These are phyloP conservation scores for Eilema sororculum DNA, from an alignment of 2,888 invertebrate genomes.

Conservation along the genomic window DNA sequence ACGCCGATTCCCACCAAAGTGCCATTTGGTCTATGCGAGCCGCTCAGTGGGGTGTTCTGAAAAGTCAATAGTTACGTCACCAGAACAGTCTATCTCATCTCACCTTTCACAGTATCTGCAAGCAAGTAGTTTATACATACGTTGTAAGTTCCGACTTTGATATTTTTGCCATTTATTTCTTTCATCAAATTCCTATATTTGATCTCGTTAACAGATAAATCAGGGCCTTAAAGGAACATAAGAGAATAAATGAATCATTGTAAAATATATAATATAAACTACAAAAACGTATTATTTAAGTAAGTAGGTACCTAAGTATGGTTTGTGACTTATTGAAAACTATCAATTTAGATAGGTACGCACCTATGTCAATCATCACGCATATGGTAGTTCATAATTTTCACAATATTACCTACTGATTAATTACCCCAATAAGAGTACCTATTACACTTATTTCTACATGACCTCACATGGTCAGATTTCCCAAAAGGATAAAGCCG, in stretches of 20 bases:
- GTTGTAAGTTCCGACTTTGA: conserved; percentile 76
- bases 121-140: conserved; percentile 65
- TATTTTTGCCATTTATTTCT: conserved; percentile 75
- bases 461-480: too few species aligned
- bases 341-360: too few species aligned
- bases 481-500: too few species aligned
- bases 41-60: conserved; percentile 89
- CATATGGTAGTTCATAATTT: too few species aligned
- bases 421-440: too few species aligned
- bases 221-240: conserved; percentile 21
- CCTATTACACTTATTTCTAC: too few species aligned
- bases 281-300: too few species aligned
- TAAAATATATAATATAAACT: too few species aligned
- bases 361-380: too few species aligned
- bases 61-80: neutral
- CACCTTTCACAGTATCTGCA: neutral
- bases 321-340: too few species aligned
- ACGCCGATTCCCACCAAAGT: conserved; percentile 89
- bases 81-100: neutral
- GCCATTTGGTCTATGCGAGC: conserved; percentile 83
- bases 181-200: conserved; percentile 55
- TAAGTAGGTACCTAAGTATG: too few species aligned
- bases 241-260: neutral
- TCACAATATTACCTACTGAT: too few species aligned
- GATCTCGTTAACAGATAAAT: conserved; percentile 47